phyloP scores from a whole-genome alignment of 1,140 invertebrate genomes.

The Orchestia grillus region DNA sequence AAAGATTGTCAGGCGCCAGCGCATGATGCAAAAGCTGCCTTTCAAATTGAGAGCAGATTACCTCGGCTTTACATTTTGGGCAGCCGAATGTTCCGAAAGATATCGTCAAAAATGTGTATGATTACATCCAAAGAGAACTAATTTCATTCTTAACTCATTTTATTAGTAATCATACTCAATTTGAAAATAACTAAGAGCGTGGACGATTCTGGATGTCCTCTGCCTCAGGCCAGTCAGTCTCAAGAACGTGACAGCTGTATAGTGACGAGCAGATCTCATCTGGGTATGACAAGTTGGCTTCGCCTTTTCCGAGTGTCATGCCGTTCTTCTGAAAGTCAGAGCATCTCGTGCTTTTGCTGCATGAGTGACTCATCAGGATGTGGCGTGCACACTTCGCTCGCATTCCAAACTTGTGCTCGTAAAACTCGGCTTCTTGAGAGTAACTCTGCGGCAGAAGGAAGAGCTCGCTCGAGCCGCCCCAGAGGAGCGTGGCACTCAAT shows the following conservation, averaged over 20 bases:
- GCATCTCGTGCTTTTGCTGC: neutral
- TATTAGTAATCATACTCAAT: neutral
- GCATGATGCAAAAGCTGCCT: slow-evolving; percentile 2
- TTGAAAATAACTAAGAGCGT: neutral
- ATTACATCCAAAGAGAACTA: neutral
- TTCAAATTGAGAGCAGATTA: neutral
- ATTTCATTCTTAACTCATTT: neutral
- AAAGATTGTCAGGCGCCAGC: neutral
- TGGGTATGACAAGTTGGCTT: neutral
- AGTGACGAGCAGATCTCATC: neutral
- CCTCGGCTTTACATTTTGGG: neutral
- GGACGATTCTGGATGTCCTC: neutral
- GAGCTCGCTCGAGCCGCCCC: neutral
- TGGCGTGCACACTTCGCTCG: neutral
- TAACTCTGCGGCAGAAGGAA: neutral
- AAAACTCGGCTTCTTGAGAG: neutral
- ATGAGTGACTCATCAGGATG: neutral
- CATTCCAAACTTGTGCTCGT: neutral
- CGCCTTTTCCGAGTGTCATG: neutral
- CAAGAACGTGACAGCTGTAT: neutral
- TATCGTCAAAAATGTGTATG: neutral
- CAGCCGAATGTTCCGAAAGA: neutral
- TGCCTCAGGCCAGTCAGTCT: neutral
- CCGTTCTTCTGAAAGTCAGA: neutral
- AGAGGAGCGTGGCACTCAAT: neutral